A percentile compares a stretch with the other conserved stretches of the same genome.
phyloP scores from a whole-genome alignment of 2,888 invertebrate genomes.

The Andrena fulva region DNA sequence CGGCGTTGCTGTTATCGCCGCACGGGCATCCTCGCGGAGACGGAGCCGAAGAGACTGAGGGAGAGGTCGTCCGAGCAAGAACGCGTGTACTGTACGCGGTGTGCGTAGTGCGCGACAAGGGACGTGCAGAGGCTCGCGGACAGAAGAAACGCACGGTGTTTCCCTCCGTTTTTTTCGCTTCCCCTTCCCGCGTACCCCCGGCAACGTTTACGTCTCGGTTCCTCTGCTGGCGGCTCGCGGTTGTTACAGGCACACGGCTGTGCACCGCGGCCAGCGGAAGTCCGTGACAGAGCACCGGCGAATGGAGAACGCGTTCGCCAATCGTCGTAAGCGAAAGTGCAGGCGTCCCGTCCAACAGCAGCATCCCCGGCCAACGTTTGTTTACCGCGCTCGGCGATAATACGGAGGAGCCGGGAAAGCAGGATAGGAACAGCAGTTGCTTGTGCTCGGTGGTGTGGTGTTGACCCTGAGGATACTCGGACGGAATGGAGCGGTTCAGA shows the following conservation, averaged over 20 bases:
- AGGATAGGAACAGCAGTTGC: background rate
- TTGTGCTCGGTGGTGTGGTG: conserved; percentile 14
- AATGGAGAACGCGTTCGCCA: conserved; percentile 77
- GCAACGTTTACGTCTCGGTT: too few relatives aligned
- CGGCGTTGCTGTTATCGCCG: too few relatives aligned
- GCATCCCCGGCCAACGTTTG: background rate
- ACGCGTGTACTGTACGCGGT: too few relatives aligned
- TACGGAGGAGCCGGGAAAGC: background rate
- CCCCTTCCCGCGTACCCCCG: too few relatives aligned
- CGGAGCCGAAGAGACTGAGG: too few relatives aligned
- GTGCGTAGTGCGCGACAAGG: too few relatives aligned
- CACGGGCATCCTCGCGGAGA: too few relatives aligned
- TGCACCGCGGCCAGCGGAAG: conserved; percentile 39
- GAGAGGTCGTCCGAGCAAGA: background rate
- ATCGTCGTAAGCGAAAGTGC: conserved; percentile 76
- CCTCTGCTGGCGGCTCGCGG: conserved; percentile 1
- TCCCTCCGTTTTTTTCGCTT: too few relatives aligned
- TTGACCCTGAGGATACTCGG: background rate
- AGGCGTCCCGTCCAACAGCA: conserved; percentile 43
- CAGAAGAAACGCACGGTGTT: too few relatives aligned
- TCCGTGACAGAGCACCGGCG: conserved; percentile 56
- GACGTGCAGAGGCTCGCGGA: too few relatives aligned
- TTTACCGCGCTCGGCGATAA: conserved; percentile 1
- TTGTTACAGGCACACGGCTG: background rate
- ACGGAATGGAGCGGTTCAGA: conserved; percentile 77